Evolutionary conservation across 2,888 invertebrate genomes (phyloP).

Genomic region (Melangyna quadrimaculata): DNA sequence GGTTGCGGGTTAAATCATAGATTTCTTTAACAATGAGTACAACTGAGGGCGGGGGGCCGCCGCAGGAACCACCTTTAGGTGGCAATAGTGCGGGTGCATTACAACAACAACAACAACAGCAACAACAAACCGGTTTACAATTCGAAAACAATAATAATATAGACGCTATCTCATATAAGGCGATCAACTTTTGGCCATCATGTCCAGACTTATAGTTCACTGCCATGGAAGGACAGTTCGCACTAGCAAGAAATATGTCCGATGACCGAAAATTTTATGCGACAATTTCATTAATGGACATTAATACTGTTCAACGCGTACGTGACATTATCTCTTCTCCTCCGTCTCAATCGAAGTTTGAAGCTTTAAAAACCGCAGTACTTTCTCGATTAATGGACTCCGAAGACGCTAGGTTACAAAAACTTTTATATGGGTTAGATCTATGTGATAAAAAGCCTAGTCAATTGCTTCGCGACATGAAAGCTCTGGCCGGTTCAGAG

Average conservation of each 20-base stretch:
- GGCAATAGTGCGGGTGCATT: background rate
- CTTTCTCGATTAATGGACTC: conserved; percentile 1
- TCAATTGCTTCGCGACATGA: conserved; percentile 72
- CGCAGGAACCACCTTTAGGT: no score
- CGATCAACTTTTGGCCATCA: background rate
- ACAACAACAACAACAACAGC: no score
- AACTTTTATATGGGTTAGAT: background rate
- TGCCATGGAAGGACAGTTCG: background rate
- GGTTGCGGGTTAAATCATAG: no score
- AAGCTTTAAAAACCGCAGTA: background rate
- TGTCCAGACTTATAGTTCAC: conserved; percentile 18
- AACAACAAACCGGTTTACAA: background rate
- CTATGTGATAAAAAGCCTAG: background rate
- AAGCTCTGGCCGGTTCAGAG: conserved; percentile 63
- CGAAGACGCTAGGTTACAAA: background rate
- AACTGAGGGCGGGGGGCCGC: no score
- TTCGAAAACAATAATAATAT: background rate
- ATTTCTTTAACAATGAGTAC: no score
- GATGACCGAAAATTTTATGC: background rate
- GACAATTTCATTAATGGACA: background rate
- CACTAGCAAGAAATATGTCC: background rate
- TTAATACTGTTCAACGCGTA: background rate
- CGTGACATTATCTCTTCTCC: background rate
- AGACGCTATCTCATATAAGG: background rate
- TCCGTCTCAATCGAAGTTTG: background rate